Percentiles rank a stretch among this genome's conserved stretches.
Conservation (phyloP, 1,140 invertebrate species). For the Eulimnadia texana region DNA sequence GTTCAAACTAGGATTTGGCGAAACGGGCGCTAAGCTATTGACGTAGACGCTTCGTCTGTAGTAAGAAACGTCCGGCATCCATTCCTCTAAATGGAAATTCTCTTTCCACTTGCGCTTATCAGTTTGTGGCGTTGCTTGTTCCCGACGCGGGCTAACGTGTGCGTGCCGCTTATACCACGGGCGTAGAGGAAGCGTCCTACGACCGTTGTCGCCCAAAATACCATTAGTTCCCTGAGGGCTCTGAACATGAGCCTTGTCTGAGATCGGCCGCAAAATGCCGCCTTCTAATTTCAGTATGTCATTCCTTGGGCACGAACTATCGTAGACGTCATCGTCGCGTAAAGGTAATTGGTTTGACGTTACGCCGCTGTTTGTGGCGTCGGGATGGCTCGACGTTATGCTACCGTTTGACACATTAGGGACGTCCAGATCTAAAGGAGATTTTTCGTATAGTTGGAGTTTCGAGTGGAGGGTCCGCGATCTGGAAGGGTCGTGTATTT, state of each 20-base stretch:
- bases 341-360: no score
- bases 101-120: slow-evolving; percentile 7
- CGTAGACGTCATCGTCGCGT: slow-evolving; percentile 14
- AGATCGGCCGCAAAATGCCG: slow-evolving; percentile 29
- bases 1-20: background rate
- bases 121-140: background rate
- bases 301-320: slow-evolving; percentile 25
- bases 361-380: no score
- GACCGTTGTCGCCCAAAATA: slow-evolving; percentile 4
- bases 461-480: slow-evolving; percentile 20
- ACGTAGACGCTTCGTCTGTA: slow-evolving; percentile 7
- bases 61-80: slow-evolving; percentile 25
- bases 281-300: slow-evolving; percentile 34
- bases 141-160: slow-evolving; percentile 18
- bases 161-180: slow-evolving; percentile 47
- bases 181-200: slow-evolving; percentile 33
- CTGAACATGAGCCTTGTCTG: slow-evolving; percentile 6
- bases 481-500: slow-evolving; percentile 19
- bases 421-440: slow-evolving; percentile 7
- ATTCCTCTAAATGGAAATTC: slow-evolving; percentile 2
- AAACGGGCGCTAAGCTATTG: background rate
- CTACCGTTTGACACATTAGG: background rate
- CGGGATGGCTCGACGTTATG: slow-evolving; percentile 7
- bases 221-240: background rate
- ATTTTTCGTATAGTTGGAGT: slow-evolving; percentile 14